These are phyloP conservation scores for Trichogramma evanescens DNA, from an alignment of 2,888 invertebrate genomes.

Conservation along the genomic window DNA sequence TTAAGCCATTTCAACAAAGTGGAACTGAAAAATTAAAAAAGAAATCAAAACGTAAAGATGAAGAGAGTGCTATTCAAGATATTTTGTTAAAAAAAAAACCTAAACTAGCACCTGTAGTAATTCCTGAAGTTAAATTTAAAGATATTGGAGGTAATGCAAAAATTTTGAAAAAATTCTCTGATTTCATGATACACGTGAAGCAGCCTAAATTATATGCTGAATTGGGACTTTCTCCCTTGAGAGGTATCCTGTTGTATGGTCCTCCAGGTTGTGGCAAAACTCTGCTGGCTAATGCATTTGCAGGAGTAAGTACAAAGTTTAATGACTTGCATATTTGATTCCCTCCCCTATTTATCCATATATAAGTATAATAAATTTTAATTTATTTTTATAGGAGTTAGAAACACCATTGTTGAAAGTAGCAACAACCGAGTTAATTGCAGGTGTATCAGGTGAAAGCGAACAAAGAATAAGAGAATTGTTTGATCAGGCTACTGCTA, in stretches of 20 bases:
- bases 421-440: slow-evolving; percentile 86
- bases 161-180: slow-evolving; percentile 64
- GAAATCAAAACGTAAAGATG: slow-evolving; percentile 44
- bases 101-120: slow-evolving; percentile 39
- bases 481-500: slow-evolving; percentile 73
- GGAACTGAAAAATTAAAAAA: slow-evolving; percentile 33
- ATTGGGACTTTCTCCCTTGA: slow-evolving; percentile 78
- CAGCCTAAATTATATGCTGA: slow-evolving; percentile 83
- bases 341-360: too few relatives aligned
- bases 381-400: slow-evolving; percentile 57
- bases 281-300: slow-evolving; percentile 72
- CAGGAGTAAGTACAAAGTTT: slow-evolving; percentile 56
- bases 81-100: slow-evolving; percentile 36
- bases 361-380: slow-evolving; percentile 1
- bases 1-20: not conserved
- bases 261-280: slow-evolving; percentile 95
- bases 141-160: slow-evolving; percentile 78
- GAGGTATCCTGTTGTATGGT: slow-evolving; percentile 88
- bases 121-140: slow-evolving; percentile 56
- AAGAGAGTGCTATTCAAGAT: slow-evolving; percentile 44
- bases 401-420: slow-evolving; percentile 78
- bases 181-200: slow-evolving; percentile 75
- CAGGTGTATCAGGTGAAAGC: slow-evolving; percentile 92
- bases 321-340: not conserved
- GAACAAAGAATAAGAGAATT: slow-evolving; percentile 87